Percentiles rank a stretch among this genome's conserved stretches.
Evolutionary conservation across 1,140 invertebrate species (phyloP).

Genomic region (Psilanteris sp.): DNA sequence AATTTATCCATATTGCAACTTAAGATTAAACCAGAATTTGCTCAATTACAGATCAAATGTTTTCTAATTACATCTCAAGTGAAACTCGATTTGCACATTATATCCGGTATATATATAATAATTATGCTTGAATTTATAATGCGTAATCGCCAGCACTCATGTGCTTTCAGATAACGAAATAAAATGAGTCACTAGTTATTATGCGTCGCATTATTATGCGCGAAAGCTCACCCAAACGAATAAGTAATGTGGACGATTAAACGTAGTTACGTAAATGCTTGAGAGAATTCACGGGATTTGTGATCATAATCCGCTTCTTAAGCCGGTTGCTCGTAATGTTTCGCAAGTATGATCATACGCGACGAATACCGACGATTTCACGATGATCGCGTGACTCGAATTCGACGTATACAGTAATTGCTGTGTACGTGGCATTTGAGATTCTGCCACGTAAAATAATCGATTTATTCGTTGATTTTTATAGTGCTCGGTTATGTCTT

Average conservation of each 20-base stretch:
- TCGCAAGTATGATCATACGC: slow-evolving; percentile 32
- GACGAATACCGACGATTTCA: slow-evolving; percentile 37
- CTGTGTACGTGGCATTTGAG: slow-evolving; percentile 1
- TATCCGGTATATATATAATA: too few species aligned
- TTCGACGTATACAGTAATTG: slow-evolving; percentile 14
- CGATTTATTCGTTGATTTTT: too few species aligned
- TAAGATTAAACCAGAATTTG: too few species aligned
- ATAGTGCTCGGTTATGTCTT: too few species aligned
- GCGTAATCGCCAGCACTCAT: neutral
- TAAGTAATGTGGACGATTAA: slow-evolving; percentile 35
- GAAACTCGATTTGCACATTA: too few species aligned
- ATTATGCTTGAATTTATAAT: too few species aligned
- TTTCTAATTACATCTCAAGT: too few species aligned
- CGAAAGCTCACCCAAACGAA: slow-evolving; percentile 13
- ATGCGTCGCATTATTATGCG: slow-evolving; percentile 19
- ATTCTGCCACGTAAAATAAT: neutral
- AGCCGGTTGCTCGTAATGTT: slow-evolving; percentile 35
- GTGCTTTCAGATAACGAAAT: slow-evolving; percentile 13
- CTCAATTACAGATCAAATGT: too few species aligned
- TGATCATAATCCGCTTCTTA: slow-evolving; percentile 41
- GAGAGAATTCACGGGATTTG: slow-evolving; percentile 24
- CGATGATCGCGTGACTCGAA: slow-evolving; percentile 32
- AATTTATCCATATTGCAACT: too few species aligned
- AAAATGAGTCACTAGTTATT: slow-evolving; percentile 13
- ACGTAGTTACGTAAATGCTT: slow-evolving; percentile 23